phyloP scores from a whole-genome alignment of 2,113 vertebrate species.

The Todiramphus chloris region DNA sequence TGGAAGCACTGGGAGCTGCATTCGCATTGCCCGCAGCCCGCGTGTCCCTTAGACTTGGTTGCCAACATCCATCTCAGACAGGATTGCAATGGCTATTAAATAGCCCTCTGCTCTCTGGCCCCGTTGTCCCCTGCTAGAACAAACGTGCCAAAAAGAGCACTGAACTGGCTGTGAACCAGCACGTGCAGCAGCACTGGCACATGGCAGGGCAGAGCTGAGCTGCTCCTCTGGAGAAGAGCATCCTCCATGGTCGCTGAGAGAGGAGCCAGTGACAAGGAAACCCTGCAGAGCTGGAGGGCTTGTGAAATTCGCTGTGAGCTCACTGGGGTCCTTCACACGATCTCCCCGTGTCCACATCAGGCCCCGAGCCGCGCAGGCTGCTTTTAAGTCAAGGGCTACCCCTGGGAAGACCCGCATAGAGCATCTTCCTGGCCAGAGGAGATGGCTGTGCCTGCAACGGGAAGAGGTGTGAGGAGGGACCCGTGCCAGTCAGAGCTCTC shows the following conservation, averaged over 20 bases:
- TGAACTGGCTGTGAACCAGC: background rate
- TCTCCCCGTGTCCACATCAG: background rate
- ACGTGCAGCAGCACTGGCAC: background rate
- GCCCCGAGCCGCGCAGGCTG: rapidly evolving
- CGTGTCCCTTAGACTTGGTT: rapidly evolving
- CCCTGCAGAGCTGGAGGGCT: background rate
- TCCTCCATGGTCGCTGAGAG: background rate
- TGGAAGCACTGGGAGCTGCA: background rate
- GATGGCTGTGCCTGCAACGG: background rate
- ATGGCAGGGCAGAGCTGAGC: background rate
- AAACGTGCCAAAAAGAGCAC: background rate
- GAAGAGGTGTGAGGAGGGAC: background rate
- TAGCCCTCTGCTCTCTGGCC: background rate
- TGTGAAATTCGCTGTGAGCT: background rate
- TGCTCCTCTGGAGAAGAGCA: background rate
- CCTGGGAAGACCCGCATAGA: background rate
- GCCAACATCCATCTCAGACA: background rate
- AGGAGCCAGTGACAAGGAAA: background rate
- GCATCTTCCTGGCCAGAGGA: background rate
- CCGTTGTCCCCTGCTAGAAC: background rate
- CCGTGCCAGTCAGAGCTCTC: background rate
- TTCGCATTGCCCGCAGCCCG: rapidly evolving
- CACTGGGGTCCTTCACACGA: background rate
- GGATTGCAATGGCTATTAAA: rapidly evolving
- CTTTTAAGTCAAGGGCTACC: background rate